A percentile compares a stretch with the other conserved stretches of the same genome.
Conservation (phyloP, 2,797 vertebrate species). For the Schizopygopsis malacanthus region DNA sequence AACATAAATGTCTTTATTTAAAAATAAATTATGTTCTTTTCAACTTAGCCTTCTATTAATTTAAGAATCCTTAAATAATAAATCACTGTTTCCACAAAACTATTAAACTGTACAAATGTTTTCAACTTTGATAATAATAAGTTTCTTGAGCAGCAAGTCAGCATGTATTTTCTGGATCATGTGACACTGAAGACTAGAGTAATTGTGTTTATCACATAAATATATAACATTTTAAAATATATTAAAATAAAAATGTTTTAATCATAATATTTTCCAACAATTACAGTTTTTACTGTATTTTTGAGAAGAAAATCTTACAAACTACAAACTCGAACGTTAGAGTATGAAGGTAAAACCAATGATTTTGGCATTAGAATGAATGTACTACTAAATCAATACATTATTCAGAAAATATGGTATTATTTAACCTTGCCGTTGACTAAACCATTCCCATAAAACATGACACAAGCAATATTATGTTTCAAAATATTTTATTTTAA, state of each 20-base stretch:
- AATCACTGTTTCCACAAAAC: no score
- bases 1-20: neutral
- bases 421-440: neutral
- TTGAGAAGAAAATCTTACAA: neutral
- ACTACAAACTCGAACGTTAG: no score
- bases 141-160: neutral
- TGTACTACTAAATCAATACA: neutral
- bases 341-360: neutral
- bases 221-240: neutral
- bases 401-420: neutral
- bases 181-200: neutral
- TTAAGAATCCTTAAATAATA: neutral
- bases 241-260: neutral
- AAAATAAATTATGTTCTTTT: neutral
- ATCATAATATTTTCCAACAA: neutral
- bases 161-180: neutral
- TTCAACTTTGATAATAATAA: neutral
- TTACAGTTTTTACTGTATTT: neutral
- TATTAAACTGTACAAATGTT: neutral
- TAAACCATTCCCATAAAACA: neutral
- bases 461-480: neutral
- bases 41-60: neutral
- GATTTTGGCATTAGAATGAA: neutral
- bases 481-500: neutral
- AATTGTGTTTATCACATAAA: neutral